Evolutionary conservation across 2,888 invertebrate species (phyloP), one percentile per base, ranked within the genome.

Genomic region (Heliothis peltigera): DNA sequence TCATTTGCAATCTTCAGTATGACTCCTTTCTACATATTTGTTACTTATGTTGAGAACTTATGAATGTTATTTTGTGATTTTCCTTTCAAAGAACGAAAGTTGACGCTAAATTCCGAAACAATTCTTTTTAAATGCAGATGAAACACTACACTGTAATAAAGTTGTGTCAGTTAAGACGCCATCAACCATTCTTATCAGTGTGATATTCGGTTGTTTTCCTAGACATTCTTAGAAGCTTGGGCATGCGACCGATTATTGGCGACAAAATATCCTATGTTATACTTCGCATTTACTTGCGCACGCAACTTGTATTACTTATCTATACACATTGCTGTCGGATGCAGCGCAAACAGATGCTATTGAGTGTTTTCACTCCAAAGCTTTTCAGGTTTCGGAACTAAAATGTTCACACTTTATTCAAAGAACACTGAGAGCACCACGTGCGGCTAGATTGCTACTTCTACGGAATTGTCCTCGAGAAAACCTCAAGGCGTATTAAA

Each of bases 351-450:
- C 44, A 53, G 22, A 53, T 49, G 17, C 21, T 56, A 48, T 46
- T 56, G n/a, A 56, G 55, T 49, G 12, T 44, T 32, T 69, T 21
- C n/a, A 28, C 43, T 54, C 2, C n/a, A 47, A 57, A 57, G 17
- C 28, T 46, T 62, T 18, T 35, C 22, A 12, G 25, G 19, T 42
- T 54, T 58, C 25, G 32, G n/a, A 42, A 21, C 43, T 48, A 55
- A 63, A 71, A 67, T 55, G 44, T 67, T 57, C 21, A 58, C 57
- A 21, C 47, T 64, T 53, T 39, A 58, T 58, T 56, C 49, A 53
- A 62, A 59, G 61, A 58, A 60, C 60, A 59, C 62, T 57, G 43
- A 63, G 51, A 32, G 35, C n/a, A 39, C 55, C 73, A 75, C 60
- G 60, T 72, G 68, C 60, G 21, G 1, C 18, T 48, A 43, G 25